Base-by-base conservation (phyloP, 2,888 invertebrate genomes). In the Slavum lentiscoides region DNA sequence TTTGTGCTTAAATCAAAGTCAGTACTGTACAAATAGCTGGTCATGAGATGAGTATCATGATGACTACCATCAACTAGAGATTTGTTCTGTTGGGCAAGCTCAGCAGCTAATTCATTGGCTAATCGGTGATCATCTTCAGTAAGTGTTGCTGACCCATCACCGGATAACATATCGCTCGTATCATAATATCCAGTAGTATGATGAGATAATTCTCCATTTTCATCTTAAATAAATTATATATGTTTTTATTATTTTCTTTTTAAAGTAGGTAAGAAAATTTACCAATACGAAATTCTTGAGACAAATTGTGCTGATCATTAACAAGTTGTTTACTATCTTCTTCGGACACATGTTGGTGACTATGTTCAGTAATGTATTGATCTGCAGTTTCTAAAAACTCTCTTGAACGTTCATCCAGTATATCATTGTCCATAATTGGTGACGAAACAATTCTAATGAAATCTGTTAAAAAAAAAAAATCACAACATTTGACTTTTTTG, bases 81-180 rank as follows among this genome's bases (percentile, higher is more conserved):
- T 72, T 80, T 80, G 58, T 80, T 80, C n/a, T 80, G 64, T 66
- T 80, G 72, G 8, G 80, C 80, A 72, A 80, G 90, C 4, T 90
- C 90, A 13, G 90, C 90, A 23, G 90, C 90, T 74, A 91, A 85
- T 39, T 90, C 90, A 58, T 90, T 90, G 6, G 90, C 90, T 82
- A 91, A 85, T 85, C 89, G 88, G 74, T 90, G 86, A 84, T 90
- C 90, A 84, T 91, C 90, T 85, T 91, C 89, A 15, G 89, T 88
- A 74, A 89, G 85, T 13, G 80, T 43, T 39, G 72, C 17, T 43
- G 80, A 72, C n/a, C 80, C 80, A 62, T 80, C 58, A 80, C 70
- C 80, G 43, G 80, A 72, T 66, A 80, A 72, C 66, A 80, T 80
- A 66, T 80, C 72, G 43, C 43, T 70, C n/a, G 80, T 72, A 58